Conservation (phyloP, 1,140 invertebrate species). For the Pseudomyrmex gracilis region DNA sequence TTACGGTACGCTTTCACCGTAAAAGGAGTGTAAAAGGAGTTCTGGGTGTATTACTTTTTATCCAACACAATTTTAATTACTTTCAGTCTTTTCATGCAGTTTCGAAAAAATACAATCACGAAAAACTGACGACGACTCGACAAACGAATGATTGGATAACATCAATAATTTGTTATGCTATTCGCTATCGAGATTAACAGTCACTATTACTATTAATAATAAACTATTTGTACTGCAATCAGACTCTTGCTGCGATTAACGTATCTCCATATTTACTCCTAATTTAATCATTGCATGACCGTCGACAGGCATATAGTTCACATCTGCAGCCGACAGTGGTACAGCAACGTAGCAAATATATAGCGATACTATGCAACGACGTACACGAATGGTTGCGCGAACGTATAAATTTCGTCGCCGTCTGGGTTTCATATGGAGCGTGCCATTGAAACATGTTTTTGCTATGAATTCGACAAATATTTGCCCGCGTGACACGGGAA, state of each 20-base stretch:
- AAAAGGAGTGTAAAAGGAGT: no score
- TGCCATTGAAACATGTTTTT: constrained; percentile 65
- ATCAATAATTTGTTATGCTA: not conserved
- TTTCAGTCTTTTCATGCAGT: not conserved
- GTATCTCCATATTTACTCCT: constrained; percentile 44
- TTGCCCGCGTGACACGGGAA: constrained; percentile 66
- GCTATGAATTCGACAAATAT: constrained; percentile 68
- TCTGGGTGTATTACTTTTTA: no score
- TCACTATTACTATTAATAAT: not conserved
- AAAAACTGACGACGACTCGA: not conserved
- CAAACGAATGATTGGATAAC: not conserved
- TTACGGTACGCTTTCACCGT: no score
- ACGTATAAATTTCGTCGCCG: constrained; percentile 58
- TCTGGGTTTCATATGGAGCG: constrained; percentile 24
- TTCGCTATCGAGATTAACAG: not conserved
- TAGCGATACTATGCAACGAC: constrained; percentile 39
- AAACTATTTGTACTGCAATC: not conserved
- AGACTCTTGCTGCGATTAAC: constrained; percentile 1
- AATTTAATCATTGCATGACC: constrained; percentile 59
- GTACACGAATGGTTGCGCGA: constrained; percentile 26
- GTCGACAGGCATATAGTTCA: constrained; percentile 30
- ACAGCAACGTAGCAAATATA: constrained; percentile 48
- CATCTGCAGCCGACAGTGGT: constrained; percentile 49
- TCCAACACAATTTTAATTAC: constrained; percentile 15
- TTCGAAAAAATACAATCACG: constrained; percentile 4